Percentiles rank a stretch among this genome's conserved stretches.
Conservation (phyloP, 2,797 vertebrate genomes). For the Synanceia verrucosa region DNA sequence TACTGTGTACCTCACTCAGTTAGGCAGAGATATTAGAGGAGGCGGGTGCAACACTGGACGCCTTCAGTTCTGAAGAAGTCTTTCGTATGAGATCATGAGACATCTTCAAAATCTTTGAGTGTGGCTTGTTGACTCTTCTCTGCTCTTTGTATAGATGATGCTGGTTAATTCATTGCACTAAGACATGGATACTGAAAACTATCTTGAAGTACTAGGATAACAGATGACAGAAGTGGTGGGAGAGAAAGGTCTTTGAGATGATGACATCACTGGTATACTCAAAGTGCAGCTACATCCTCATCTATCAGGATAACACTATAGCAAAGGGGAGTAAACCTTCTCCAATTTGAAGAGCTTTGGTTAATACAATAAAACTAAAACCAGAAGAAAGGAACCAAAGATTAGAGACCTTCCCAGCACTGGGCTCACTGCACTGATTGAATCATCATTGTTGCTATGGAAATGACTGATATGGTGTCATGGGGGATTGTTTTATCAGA, state of each 20-base stretch:
- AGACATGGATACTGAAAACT: no score
- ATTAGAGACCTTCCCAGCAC: background rate
- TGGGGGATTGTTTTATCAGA: slow-evolving; percentile 3
- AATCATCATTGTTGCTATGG: background rate
- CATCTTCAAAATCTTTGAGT: no score
- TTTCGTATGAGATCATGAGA: no score
- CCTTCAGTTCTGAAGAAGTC: no score
- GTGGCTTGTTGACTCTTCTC: no score
- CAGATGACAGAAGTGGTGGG: background rate
- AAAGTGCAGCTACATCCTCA: background rate
- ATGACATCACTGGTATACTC: background rate
- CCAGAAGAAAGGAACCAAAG: background rate
- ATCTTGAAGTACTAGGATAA: no score
- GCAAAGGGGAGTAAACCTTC: background rate
- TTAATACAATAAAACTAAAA: background rate
- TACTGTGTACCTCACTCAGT: no score
- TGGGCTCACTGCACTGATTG: background rate
- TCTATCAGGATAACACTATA: background rate
- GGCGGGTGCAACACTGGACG: no score
- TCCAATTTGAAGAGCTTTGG: background rate
- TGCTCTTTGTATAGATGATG: no score
- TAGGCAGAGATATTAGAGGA: no score
- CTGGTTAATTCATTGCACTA: no score
- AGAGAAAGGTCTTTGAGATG: background rate
- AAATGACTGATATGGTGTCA: background rate